Percentiles rank a stretch among this genome's conserved stretches.
These are phyloP conservation scores for Adoxophyes honmai DNA, from an alignment of 1,140 invertebrate species.

Conservation along the genomic window DNA sequence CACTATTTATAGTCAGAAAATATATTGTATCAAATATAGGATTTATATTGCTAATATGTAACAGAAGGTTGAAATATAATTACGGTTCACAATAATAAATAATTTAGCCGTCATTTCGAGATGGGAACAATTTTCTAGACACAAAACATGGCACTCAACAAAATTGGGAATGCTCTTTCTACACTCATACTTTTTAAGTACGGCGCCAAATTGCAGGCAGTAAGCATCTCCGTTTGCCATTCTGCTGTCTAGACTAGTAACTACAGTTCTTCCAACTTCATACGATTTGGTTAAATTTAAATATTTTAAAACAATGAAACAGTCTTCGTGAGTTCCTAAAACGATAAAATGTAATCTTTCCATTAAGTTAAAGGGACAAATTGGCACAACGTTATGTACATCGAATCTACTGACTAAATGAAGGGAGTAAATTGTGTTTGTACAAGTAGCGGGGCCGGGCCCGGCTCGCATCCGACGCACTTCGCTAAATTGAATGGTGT, in stretches of 20 bases:
- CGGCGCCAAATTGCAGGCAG: constrained; percentile 6
- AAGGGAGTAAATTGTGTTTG: constrained; percentile 31
- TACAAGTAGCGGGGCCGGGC: constrained; percentile 10
- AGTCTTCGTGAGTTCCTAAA: constrained; percentile 52
- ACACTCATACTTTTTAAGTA: neutral
- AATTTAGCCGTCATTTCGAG: too few species aligned
- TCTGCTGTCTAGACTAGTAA: constrained; percentile 50
- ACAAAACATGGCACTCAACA: constrained; percentile 1
- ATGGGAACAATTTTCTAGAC: neutral
- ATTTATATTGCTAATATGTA: too few species aligned
- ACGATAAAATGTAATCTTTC: constrained; percentile 23
- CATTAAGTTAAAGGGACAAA: constrained; percentile 17
- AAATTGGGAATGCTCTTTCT: neutral
- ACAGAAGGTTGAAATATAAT: too few species aligned
- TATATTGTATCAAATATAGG: too few species aligned
- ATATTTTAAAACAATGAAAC: constrained; percentile 50
- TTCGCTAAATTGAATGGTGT: constrained; percentile 31
- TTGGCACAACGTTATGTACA: constrained; percentile 24
- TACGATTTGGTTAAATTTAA: constrained; percentile 60
- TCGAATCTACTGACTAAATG: constrained; percentile 35
- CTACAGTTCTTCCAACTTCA: constrained; percentile 33
- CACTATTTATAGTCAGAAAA: too few species aligned
- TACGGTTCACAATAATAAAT: too few species aligned
- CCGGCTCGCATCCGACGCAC: constrained; percentile 20
- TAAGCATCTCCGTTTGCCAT: constrained; percentile 15